Evolutionary conservation across 1,140 invertebrate species (phyloP).

Genomic region (Megalonaias nervosa): DNA sequence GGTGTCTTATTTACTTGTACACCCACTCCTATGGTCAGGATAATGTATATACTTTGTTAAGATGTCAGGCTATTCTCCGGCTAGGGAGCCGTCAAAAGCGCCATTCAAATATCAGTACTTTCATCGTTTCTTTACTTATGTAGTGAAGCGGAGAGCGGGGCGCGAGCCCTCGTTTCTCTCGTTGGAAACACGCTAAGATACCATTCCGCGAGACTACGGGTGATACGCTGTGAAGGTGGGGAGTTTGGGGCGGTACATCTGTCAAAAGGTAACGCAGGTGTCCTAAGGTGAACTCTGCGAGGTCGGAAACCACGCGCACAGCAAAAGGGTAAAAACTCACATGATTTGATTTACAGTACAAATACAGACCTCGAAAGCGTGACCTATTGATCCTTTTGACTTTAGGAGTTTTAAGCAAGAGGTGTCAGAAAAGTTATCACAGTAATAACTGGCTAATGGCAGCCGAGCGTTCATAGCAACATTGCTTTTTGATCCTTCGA

Average conservation of each 20-base stretch:
- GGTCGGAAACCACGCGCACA: slow-evolving; percentile 88
- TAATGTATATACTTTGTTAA: too few species aligned
- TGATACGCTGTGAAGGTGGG: slow-evolving; percentile 78
- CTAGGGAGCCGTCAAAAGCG: slow-evolving; percentile 71
- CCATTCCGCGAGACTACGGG: slow-evolving; percentile 69
- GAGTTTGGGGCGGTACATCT: slow-evolving; percentile 89
- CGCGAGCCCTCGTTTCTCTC: slow-evolving; percentile 50
- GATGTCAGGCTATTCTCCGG: too few species aligned
- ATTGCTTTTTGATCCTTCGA: too few species aligned
- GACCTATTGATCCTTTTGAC: not conserved
- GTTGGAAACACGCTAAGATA: slow-evolving; percentile 40
- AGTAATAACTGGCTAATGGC: too few species aligned
- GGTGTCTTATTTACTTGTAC: too few species aligned
- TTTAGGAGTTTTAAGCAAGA: too few species aligned
- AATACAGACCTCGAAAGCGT: slow-evolving; percentile 77
- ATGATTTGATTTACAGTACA: slow-evolving; percentile 84
- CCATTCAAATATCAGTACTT: slow-evolving; percentile 80
- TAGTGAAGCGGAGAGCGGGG: slow-evolving; percentile 75
- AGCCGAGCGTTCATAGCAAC: too few species aligned
- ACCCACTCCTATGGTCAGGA: too few species aligned
- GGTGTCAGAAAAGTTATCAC: too few species aligned
- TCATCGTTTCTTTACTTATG: slow-evolving; percentile 81
- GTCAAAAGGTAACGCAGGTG: slow-evolving; percentile 89
- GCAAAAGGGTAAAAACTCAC: slow-evolving; percentile 87
- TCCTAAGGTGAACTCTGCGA: slow-evolving; percentile 87